Evolutionary conservation across 2,888 invertebrate genomes (phyloP).

Genomic region (Buathra laborator): DNA sequence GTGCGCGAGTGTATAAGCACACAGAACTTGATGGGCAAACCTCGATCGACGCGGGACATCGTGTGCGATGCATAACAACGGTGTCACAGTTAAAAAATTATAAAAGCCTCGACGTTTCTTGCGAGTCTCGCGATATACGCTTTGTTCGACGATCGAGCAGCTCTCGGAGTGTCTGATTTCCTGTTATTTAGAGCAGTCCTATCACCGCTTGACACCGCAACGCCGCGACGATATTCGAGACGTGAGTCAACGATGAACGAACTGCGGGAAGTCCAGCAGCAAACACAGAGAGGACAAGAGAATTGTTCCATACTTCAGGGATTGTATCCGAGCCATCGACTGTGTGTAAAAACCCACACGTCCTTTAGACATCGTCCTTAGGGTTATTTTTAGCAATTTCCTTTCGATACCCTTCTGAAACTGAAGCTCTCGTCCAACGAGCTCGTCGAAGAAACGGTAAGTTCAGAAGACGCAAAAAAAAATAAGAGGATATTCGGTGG

Average conservation of each 20-base stretch:
- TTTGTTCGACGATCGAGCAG: constrained; percentile 16
- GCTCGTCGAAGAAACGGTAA: neutral
- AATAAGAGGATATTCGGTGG: neutral
- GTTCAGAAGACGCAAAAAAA: neutral
- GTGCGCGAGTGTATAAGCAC: neutral
- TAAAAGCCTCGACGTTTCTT: constrained; percentile 7
- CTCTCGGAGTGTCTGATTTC: constrained; percentile 76
- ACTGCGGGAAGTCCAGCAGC: neutral
- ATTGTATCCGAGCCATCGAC: neutral
- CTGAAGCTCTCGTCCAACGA: neutral
- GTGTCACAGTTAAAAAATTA: constrained; percentile 77
- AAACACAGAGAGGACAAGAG: neutral
- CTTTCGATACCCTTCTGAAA: neutral
- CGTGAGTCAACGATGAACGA: constrained; percentile 48
- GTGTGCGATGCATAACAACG: constrained; percentile 8
- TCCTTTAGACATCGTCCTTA: constrained; percentile 3
- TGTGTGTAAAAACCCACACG: neutral
- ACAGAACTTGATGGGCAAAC: neutral
- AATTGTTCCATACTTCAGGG: neutral
- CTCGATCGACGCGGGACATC: constrained; percentile 8
- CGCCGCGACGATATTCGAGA: constrained; percentile 38
- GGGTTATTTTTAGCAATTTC: constrained; percentile 9
- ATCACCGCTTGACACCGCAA: constrained; percentile 58
- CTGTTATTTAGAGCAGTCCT: constrained; percentile 71
- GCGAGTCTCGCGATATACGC: constrained; percentile 32